These are phyloP conservation scores for Chrysina gloriosa DNA, from an alignment of 2,888 invertebrate species.

Conservation along the genomic window DNA sequence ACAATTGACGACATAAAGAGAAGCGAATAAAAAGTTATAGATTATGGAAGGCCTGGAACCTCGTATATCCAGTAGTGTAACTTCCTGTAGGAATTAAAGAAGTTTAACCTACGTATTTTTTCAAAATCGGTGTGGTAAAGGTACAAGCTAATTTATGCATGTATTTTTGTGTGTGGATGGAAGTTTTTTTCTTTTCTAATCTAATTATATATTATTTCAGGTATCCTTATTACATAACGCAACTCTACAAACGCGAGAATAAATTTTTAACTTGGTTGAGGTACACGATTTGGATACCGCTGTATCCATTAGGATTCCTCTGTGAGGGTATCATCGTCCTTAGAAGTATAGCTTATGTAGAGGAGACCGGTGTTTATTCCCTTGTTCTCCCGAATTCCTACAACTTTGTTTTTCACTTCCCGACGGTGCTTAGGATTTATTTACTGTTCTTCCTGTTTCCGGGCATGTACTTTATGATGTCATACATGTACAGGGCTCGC, in stretches of 20 bases:
- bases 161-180: too few species aligned
- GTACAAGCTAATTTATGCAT: too few species aligned
- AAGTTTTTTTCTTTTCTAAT: too few species aligned
- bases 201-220: constrained; percentile 67
- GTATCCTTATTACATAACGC: constrained; percentile 92
- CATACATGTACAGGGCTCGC: constrained; percentile 84
- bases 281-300: constrained; percentile 92
- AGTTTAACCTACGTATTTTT: too few species aligned
- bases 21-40: too few species aligned
- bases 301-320: constrained; percentile 91
- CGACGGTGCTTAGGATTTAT: constrained; percentile 81
- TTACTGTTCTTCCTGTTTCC: constrained; percentile 81
- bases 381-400: constrained; percentile 80
- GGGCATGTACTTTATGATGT: constrained; percentile 81
- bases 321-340: constrained; percentile 87
- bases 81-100: too few species aligned
- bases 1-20: too few species aligned
- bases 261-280: constrained; percentile 89
- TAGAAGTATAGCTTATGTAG: constrained; percentile 89
- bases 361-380: constrained; percentile 73
- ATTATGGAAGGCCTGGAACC: too few species aligned
- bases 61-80: too few species aligned
- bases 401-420: constrained; percentile 90
- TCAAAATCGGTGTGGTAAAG: too few species aligned
- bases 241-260: constrained; percentile 79